These are phyloP conservation scores for Mayetiola destructor DNA, from an alignment of 2,888 invertebrate genomes.

Conservation along the genomic window DNA sequence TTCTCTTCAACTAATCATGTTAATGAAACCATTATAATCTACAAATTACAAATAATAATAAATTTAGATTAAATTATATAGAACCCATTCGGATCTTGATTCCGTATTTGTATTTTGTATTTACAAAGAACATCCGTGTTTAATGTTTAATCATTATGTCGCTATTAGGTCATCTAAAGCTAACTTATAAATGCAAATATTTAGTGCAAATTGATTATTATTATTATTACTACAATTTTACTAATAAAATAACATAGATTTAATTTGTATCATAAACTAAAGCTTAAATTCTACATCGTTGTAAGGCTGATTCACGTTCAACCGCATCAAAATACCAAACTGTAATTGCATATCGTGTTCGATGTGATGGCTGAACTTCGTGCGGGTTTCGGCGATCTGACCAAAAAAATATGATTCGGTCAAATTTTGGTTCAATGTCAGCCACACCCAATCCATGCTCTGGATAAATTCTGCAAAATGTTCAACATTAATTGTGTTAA, in stretches of 20 bases:
- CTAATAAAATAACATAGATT: not conserved
- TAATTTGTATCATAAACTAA: not conserved
- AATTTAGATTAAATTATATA: too few relatives aligned
- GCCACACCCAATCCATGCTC: conserved; percentile 72
- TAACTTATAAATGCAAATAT: not conserved
- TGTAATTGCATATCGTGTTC: conserved; percentile 81
- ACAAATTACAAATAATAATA: too few relatives aligned
- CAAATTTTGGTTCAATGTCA: conserved; percentile 85
- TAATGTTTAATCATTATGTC: not conserved
- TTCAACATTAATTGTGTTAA: not conserved
- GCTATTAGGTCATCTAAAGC: not conserved
- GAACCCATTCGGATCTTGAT: too few relatives aligned
- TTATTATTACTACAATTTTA: too few relatives aligned
- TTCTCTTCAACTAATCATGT: too few relatives aligned
- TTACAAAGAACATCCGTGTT: not conserved
- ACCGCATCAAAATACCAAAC: conserved; percentile 82
- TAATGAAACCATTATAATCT: too few relatives aligned
- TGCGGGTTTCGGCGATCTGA: conserved; percentile 93
- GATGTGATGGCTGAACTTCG: conserved; percentile 85
- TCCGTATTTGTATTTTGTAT: too few relatives aligned
- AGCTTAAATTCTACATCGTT: conserved; percentile 22
- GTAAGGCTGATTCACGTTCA: conserved; percentile 57
- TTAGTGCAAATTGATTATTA: not conserved
- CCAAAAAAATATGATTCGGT: conserved; percentile 93
- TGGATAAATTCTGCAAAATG: conserved; percentile 62